These are phyloP conservation scores for Drosophila rubida DNA, from an alignment of 2,888 invertebrate genomes.

Conservation along the genomic window DNA sequence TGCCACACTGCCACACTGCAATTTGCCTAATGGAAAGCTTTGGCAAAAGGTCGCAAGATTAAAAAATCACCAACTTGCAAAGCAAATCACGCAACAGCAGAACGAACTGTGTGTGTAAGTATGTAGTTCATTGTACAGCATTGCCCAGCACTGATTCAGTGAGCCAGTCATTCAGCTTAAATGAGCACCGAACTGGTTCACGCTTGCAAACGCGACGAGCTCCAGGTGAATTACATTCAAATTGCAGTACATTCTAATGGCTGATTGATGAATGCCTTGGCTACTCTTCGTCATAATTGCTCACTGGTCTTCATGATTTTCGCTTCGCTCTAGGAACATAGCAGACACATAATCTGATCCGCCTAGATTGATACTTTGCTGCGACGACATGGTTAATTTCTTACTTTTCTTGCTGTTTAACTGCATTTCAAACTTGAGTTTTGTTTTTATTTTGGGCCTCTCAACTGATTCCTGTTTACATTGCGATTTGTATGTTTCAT, in stretches of 20 bases:
- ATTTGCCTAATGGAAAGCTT: constrained; percentile 73
- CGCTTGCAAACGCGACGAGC: not conserved
- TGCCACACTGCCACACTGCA: constrained; percentile 48
- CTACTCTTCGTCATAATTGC: too few relatives aligned
- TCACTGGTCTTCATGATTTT: too few relatives aligned
- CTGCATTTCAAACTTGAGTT: not conserved
- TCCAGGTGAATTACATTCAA: not conserved
- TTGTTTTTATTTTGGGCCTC: not conserved
- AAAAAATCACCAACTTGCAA: not conserved
- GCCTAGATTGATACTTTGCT: not conserved
- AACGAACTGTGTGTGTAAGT: constrained; percentile 41
- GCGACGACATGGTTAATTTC: not conserved
- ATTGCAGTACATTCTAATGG: not conserved
- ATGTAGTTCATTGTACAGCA: constrained; percentile 44
- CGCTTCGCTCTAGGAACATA: too few relatives aligned
- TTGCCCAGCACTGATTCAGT: constrained; percentile 48
- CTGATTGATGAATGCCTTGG: not conserved
- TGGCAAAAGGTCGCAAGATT: constrained; percentile 25
- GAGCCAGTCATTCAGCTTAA: constrained; percentile 12
- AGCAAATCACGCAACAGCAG: constrained; percentile 66
- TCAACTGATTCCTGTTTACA: not conserved
- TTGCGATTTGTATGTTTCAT: not conserved
- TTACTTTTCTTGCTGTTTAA: not conserved
- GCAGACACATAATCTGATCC: not conserved
- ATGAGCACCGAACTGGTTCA: constrained; percentile 13